Evolutionary conservation across 2,797 vertebrate genomes (phyloP), one percentile per base, ranked within the genome.

Genomic region (Gambelia wislizenii): DNA sequence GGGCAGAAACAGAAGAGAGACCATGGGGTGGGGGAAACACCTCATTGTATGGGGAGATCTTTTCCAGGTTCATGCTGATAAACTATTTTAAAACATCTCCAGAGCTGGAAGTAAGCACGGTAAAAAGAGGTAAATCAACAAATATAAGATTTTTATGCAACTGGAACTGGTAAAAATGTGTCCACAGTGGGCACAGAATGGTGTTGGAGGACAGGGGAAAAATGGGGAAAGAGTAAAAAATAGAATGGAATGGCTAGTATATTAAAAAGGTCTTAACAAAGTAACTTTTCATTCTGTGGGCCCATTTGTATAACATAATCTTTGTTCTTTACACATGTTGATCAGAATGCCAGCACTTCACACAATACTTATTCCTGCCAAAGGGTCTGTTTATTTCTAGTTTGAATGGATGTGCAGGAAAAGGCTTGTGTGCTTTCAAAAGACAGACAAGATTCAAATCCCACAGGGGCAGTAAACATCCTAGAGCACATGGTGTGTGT

Each of bases 331-430:
- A 77, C 25, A 36, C 30, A 89, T 49, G 83, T 56, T 79, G 75
- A n/a, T 84, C 36, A 89, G 47, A 59, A 36, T 20, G n/a, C 67
- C 56, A 74, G 52, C 20, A 36, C 13, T 61, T 82, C 22, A 30
- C 75, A 39, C 42, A 82, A 61, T 70, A 83, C 52, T 59, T 49
- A 83, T n/a, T 56, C 49, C 27, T 81, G 64, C 49, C 52, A 42
- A 80, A 56, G 27, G 74, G 59, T 77, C 30, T 80, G 25, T 61
- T 80, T 52, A 85, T 89, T 86, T 86, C 56, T 81, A 49, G 67
- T 87, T 87, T 87, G 47, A 87, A 80, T 54, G 44, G 25, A n/a
- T 81, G 67, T 87, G 67, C 39, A 87, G 74, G 39, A 36, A 42
- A 70, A 80, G 54, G 72, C 9, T 80, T 59, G 14, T 36, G 33